Evolutionary conservation across 1,140 invertebrate genomes (phyloP), one percentile per base, ranked within the genome.

Genomic region (Trachymyrmex cornetzi): DNA sequence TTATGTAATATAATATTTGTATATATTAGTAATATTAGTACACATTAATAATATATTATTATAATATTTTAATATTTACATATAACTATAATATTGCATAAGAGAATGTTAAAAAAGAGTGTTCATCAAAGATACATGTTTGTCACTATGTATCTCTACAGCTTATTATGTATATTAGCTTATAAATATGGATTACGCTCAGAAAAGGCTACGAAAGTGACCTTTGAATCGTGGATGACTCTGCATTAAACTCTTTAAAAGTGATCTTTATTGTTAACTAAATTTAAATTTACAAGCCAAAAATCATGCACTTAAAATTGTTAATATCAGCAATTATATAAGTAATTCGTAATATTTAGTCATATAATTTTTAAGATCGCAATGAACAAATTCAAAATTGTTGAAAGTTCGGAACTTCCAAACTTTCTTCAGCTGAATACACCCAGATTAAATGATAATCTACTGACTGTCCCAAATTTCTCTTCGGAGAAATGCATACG

Each of bases 141-240:
- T 61, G 11, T 48, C 44, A 53, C 0, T 66, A 11, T 4, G 1
- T 63, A 63, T 63, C 3, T 55, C 27, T 38, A 16, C 14, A 16
- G 3, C 34, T 14, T 57, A 30, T 55, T 55, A 50, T 22, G 3
- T 38, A 16, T 50, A 69, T 44, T 14, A 38, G 9, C n/a, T 77
- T 77, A 77, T 77, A 27, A 77, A 77, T 77, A 77, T 61, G 34
- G 14, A 77, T 77, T 6, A 79, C 34, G 2, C 3, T 64, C 16
- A 61, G 11, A 30, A 48, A 30, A 48, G 16, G 1, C 44, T 11
- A 48, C 6, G 48, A 50, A 50, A 19, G 1, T 30, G 12, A 71
- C n/a, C 64, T 81, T 81, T 71, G 77, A 34, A 0, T 80, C 3
- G 0, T 67, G 12, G 5, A 80, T 69, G 77, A 69, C 30, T 53